phyloP scores from a whole-genome alignment of 2,888 invertebrate genomes.

The Epinotia brunnichana region DNA sequence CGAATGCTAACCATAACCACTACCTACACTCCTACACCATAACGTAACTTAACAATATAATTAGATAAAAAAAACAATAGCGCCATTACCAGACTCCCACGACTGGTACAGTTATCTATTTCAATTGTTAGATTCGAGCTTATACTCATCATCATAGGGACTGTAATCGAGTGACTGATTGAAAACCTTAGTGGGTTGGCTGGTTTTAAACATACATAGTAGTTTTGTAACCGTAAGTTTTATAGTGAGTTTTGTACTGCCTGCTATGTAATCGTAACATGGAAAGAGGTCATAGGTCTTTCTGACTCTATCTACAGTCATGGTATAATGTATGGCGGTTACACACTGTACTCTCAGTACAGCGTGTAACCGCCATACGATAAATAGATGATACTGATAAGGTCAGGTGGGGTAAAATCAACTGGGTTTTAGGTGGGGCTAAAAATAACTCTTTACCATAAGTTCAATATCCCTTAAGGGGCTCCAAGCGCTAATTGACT shows the following conservation, averaged over 20 bases:
- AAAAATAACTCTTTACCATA: too few relatives aligned
- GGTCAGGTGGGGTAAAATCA: too few relatives aligned
- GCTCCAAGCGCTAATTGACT: too few relatives aligned
- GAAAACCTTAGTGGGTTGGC: constrained; percentile 2
- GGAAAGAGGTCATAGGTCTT: too few relatives aligned
- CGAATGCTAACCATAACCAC: constrained; percentile 7
- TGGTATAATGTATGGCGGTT: too few relatives aligned
- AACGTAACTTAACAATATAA: constrained; percentile 24
- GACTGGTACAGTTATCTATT: constrained; percentile 47
- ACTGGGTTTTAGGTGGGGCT: too few relatives aligned
- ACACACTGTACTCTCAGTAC: too few relatives aligned
- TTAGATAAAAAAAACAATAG: constrained; percentile 48
- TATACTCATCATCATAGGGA: not conserved
- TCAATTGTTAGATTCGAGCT: constrained; percentile 30
- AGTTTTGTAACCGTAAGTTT: constrained; percentile 9
- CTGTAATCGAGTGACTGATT: constrained; percentile 4
- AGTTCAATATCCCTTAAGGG: too few relatives aligned
- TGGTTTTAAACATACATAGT: not conserved
- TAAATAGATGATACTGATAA: too few relatives aligned
- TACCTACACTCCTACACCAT: too few relatives aligned
- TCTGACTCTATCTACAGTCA: too few relatives aligned
- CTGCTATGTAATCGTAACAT: not conserved
- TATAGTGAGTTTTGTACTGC: not conserved
- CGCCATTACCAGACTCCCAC: constrained; percentile 50
- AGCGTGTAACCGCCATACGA: too few relatives aligned